Conservation (phyloP, 2,888 invertebrate genomes). For the Nysson spinosus region DNA sequence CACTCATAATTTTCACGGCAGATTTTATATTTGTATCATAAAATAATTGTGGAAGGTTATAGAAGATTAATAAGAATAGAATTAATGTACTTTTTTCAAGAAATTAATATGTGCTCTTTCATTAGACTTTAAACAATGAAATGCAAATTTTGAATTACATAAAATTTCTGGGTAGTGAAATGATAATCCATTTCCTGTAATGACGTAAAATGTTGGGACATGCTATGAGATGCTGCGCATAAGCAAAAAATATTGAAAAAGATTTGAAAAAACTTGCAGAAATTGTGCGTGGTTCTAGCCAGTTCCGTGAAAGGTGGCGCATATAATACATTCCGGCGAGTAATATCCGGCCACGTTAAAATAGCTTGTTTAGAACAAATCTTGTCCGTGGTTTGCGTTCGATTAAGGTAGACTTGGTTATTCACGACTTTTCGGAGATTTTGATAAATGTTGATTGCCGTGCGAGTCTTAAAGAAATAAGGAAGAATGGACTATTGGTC, state of each 20-base stretch:
- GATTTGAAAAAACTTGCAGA: neutral
- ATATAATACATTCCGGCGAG: constrained; percentile 33
- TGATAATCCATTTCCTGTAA: too few relatives aligned
- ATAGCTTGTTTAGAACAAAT: constrained; percentile 62
- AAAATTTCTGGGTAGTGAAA: too few relatives aligned
- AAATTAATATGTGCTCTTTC: too few relatives aligned
- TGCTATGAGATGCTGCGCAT: too few relatives aligned
- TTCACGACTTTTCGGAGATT: neutral
- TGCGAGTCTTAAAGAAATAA: constrained; percentile 13
- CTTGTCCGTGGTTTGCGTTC: constrained; percentile 22
- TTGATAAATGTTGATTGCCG: constrained; percentile 39
- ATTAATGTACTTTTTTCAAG: too few relatives aligned
- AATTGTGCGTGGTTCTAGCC: constrained; percentile 35
- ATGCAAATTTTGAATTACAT: too few relatives aligned
- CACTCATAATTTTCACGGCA: too few relatives aligned
- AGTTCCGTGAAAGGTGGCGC: constrained; percentile 51
- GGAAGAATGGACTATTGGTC: constrained; percentile 71
- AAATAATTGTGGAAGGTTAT: too few relatives aligned
- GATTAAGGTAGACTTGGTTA: constrained; percentile 1
- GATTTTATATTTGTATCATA: too few relatives aligned
- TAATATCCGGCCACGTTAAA: constrained; percentile 74
- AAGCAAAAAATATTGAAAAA: neutral
- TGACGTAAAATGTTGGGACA: too few relatives aligned
- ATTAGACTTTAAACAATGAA: too few relatives aligned
- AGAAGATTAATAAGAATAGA: too few relatives aligned